Percentiles rank a stretch among this genome's conserved stretches.
Conservation (phyloP, 2,113 vertebrate genomes). For the Haplochromis vanheusdeni region DNA sequence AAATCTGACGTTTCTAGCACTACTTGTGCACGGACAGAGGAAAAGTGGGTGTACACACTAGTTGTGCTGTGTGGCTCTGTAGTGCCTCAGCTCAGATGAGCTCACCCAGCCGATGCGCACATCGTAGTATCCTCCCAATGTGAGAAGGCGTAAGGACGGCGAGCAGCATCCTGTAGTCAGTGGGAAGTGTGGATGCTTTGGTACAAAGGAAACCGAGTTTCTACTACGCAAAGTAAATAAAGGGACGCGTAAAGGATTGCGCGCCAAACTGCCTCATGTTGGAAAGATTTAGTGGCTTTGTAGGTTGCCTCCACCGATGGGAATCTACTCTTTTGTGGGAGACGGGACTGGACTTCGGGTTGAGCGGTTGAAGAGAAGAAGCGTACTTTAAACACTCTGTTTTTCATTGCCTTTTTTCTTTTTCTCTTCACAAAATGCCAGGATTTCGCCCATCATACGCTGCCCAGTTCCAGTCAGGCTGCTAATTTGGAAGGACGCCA, state of each 20-base stretch:
- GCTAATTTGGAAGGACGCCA: conserved; percentile 71
- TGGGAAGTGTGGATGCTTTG: conserved; percentile 55
- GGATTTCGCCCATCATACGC: conserved; percentile 47
- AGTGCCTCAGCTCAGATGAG: conserved; percentile 56
- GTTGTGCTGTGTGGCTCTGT: conserved; percentile 50
- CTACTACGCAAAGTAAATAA: conserved; percentile 52
- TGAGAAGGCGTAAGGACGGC: conserved; percentile 55
- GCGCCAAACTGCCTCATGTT: neutral
- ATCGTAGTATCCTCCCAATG: conserved; percentile 53
- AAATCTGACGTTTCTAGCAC: conserved; percentile 41
- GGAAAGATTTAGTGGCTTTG: conserved; percentile 30
- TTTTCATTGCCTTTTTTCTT: neutral
- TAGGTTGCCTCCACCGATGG: conserved; percentile 9
- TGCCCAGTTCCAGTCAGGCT: conserved; percentile 48
- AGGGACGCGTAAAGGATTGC: neutral
- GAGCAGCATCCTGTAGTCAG: conserved; percentile 44
- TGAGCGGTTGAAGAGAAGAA: conserved; percentile 15
- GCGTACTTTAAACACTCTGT: conserved; percentile 51
- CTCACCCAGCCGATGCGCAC: conserved; percentile 64
- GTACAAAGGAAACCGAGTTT: conserved; percentile 33
- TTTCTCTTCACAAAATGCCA: conserved; percentile 49
- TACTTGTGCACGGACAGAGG: conserved; percentile 35
- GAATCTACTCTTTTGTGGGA: conserved; percentile 23
- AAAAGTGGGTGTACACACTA: conserved; percentile 55
- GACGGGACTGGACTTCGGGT: conserved; percentile 33